These are phyloP conservation scores for Platyura marginata DNA, from an alignment of 1,140 invertebrate genomes.

Conservation along the genomic window DNA sequence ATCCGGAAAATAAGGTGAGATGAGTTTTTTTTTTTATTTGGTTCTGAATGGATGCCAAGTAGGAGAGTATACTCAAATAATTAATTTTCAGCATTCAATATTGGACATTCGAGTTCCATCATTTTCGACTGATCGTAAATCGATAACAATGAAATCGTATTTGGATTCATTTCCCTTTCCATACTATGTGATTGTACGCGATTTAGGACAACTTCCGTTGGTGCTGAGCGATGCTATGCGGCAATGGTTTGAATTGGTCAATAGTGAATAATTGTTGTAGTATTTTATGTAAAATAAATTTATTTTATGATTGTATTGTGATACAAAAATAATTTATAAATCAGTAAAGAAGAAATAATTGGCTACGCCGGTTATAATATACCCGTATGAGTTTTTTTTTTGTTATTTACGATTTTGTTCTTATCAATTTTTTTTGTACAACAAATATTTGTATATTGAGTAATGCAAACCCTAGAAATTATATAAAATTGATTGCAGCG, in stretches of 20 bases:
- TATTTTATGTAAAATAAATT: background rate
- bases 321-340: too few relatives aligned
- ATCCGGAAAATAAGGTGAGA: slow-evolving; percentile 69
- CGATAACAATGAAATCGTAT: slow-evolving; percentile 38
- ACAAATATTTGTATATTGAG: too few relatives aligned
- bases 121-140: slow-evolving; percentile 45
- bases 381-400: too few relatives aligned
- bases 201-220: slow-evolving; percentile 69
- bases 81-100: slow-evolving; percentile 58
- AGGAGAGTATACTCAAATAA: background rate
- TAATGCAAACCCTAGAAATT: too few relatives aligned
- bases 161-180: slow-evolving; percentile 95
- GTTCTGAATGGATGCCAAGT: background rate
- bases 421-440: too few relatives aligned
- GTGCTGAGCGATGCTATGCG: slow-evolving; percentile 88
- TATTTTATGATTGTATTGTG: too few relatives aligned
- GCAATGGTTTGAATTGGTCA: slow-evolving; percentile 93
- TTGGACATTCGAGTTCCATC: slow-evolving; percentile 69
- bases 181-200: slow-evolving; percentile 89
- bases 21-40: slow-evolving; percentile 2
- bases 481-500: too few relatives aligned
- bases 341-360: too few relatives aligned
- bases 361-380: too few relatives aligned
- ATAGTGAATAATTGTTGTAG: slow-evolving; percentile 14
- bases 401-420: too few relatives aligned